Evolutionary conservation across 2,797 vertebrate genomes (phyloP), one percentile per base, ranked within the genome.

Genomic region (Glossophaga mutica): DNA sequence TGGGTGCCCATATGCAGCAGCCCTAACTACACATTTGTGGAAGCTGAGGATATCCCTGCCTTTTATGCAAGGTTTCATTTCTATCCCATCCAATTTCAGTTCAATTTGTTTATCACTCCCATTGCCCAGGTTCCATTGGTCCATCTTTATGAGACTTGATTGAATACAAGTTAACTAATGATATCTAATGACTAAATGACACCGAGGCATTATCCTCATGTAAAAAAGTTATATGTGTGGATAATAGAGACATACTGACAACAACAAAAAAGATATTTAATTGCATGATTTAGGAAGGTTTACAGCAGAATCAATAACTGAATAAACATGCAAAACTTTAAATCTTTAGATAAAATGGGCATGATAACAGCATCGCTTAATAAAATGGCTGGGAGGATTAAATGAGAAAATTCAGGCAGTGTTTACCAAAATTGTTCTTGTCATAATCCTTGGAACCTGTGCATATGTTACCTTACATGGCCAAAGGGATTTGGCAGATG

Each of bases 1-100:
- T 29, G 8, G 15, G 15, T 37, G 22, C 44, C 12, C 5, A 0
- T 7, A 3, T n/a, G n/a, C 59, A 16, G 42, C 2, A 15, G 42
- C 1, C 6, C 1, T 24, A 29, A 19, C 14, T 29, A 59, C 3
- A 26, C 24, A 9, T 24, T 22, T 34, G 8, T 22, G 67, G 34
- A 78, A 9, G 16, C 12, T 9, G 8, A 88, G 34, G 37, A 22
- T 42, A 14, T 10, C 16, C 11, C 32, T 82, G 21, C 34, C 10
- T 42, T 34, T 1, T 46, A 29, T 6, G 11, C 24, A 32, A 0
- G 14, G 5, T 22, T 81, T 50, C 62, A 26, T 68, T 68, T 92
- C 32, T 62, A 39, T 18, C 10, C 15, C 24, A 6, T 86, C 0
- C 65, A 68, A 10, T 50, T 32, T 57, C 21, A 46, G 1, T 89